Evolutionary conservation across 1,140 invertebrate genomes (phyloP).

Genomic region (Chironomus tepperi): DNA sequence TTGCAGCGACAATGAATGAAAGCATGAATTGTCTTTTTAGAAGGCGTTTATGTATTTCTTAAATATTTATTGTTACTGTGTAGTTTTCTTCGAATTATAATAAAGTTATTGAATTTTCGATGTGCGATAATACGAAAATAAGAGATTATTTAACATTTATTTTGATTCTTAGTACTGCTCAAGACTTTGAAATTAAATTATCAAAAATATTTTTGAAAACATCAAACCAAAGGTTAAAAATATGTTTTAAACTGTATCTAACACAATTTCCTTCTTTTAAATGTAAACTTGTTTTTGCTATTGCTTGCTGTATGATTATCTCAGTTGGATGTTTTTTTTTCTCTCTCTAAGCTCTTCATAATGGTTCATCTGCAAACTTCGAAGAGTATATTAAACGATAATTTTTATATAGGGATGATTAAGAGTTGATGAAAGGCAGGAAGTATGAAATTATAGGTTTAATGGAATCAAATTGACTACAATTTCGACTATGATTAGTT

Average conservation of each 20-base stretch:
- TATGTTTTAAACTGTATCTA: background rate
- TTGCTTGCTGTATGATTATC: background rate
- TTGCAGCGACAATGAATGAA: background rate
- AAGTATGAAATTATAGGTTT: slow-evolving; percentile 3
- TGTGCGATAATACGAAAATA: background rate
- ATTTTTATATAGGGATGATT: background rate
- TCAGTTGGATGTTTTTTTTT: slow-evolving; percentile 6
- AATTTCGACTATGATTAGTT: background rate
- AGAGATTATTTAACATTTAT: background rate
- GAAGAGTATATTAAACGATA: background rate
- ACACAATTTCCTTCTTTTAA: too few species aligned
- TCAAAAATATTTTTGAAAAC: background rate
- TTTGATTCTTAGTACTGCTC: background rate
- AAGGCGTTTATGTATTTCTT: too few species aligned
- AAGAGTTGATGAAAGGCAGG: background rate
- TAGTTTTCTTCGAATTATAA: too few species aligned
- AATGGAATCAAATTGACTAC: background rate
- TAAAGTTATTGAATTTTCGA: too few species aligned
- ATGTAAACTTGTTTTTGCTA: too few species aligned
- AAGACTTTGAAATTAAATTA: background rate
- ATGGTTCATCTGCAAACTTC: too few species aligned
- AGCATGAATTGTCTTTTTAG: background rate
- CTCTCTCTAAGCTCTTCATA: background rate
- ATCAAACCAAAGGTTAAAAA: background rate
- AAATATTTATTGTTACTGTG: too few species aligned